Evolutionary conservation across 2,888 invertebrate genomes (phyloP).

Genomic region (Chouioia cunea): DNA sequence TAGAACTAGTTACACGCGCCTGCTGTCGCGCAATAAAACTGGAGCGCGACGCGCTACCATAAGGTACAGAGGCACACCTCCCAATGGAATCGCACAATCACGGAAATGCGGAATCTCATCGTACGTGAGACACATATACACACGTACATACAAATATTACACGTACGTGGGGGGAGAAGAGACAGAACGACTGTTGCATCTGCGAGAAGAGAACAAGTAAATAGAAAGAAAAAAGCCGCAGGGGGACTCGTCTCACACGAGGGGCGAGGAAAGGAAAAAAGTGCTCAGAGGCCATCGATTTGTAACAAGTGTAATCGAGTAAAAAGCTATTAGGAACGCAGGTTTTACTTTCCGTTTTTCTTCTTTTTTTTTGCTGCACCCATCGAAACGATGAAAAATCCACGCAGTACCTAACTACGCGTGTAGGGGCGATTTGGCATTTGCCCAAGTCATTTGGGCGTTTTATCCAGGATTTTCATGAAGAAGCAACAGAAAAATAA

Average conservation of each 20-base stretch:
- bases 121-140: not conserved
- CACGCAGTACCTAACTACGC: constrained; percentile 15
- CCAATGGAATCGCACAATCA: constrained; percentile 32
- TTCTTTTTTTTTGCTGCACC: not conserved
- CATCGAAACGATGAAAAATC: constrained; percentile 35
- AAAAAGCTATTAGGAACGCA: constrained; percentile 29
- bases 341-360: not conserved
- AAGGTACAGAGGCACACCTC: not conserved
- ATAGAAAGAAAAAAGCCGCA: not conserved
- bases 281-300: constrained; percentile 29
- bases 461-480: constrained; percentile 13
- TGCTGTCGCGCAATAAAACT: constrained; percentile 26
- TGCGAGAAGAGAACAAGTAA: not conserved
- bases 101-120: constrained; percentile 31
- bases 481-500: constrained; percentile 21
- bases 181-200: not conserved
- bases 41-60: not conserved
- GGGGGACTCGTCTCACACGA: not conserved
- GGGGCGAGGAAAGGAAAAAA: constrained; percentile 28
- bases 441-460: constrained; percentile 16
- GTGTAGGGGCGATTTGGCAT: constrained; percentile 7
- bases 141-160: not conserved
- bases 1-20: constrained; percentile 25
- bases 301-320: constrained; percentile 47
- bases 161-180: not conserved